Conservation (phyloP, 2,888 invertebrate species). For the Nycteola revayana region DNA sequence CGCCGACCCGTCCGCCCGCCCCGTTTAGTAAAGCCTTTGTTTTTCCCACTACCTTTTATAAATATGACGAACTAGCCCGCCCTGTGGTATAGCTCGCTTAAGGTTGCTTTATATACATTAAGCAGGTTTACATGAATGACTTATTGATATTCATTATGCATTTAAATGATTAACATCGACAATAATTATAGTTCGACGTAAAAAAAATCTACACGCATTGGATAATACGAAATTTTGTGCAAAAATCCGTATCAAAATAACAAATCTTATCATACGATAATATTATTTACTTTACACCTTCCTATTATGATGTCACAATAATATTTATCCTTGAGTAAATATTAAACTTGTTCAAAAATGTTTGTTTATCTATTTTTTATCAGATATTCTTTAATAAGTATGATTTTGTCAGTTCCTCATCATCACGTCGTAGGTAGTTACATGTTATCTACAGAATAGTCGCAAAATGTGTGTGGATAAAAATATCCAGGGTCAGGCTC, state of each 20-base stretch:
- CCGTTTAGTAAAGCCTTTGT: neutral
- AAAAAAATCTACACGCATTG: too few species aligned
- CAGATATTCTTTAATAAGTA: constrained; percentile 41
- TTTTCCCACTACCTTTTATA: neutral
- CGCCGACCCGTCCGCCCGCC: constrained; percentile 11
- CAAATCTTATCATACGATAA: too few species aligned
- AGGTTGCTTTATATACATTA: too few species aligned
- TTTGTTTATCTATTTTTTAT: constrained; percentile 41
- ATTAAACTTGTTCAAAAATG: constrained; percentile 16
- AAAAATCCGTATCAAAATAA: too few species aligned
- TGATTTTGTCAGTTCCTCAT: constrained; percentile 50
- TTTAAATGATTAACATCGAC: too few species aligned
- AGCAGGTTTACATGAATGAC: too few species aligned
- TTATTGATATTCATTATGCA: too few species aligned
- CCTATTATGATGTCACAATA: constrained; percentile 18
- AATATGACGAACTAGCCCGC: too few species aligned
- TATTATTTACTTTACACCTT: neutral
- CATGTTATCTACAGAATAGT: constrained; percentile 61
- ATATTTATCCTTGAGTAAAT: constrained; percentile 21
- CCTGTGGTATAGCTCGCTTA: too few species aligned
- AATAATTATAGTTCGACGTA: too few species aligned
- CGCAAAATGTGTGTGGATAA: constrained; percentile 77
- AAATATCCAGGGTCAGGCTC: constrained; percentile 79
- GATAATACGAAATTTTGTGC: too few species aligned
- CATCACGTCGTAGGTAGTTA: constrained; percentile 50